phyloP scores from a whole-genome alignment of 2,113 vertebrate genomes.

The Spea bombifrons region DNA sequence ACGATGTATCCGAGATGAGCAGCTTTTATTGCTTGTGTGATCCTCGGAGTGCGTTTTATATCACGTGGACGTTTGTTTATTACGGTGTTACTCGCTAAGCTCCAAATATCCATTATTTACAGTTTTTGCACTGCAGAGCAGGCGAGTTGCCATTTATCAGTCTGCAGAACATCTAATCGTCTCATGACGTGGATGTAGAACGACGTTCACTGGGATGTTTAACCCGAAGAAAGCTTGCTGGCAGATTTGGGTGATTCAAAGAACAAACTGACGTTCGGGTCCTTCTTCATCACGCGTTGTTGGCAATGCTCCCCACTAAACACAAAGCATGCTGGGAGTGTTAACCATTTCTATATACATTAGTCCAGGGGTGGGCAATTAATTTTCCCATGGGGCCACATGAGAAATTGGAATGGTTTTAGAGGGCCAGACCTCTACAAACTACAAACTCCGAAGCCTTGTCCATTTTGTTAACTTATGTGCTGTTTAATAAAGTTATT shows the following conservation, averaged over 20 bases:
- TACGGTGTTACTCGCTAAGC: slow-evolving; percentile 8
- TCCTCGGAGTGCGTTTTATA: slow-evolving; percentile 21
- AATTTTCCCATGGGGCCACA: too few relatives aligned
- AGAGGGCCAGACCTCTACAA: too few relatives aligned
- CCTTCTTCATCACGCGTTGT: neutral
- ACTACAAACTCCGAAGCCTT: too few relatives aligned
- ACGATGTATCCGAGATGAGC: slow-evolving; percentile 9
- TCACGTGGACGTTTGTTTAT: slow-evolving; percentile 19
- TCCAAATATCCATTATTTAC: neutral
- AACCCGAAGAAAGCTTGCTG: neutral
- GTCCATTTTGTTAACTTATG: too few relatives aligned
- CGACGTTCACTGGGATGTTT: neutral
- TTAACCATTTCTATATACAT: too few relatives aligned
- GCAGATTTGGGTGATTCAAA: neutral
- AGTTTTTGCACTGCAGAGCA: neutral
- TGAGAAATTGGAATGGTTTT: too few relatives aligned
- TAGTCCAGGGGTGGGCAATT: too few relatives aligned
- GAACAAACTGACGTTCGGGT: neutral
- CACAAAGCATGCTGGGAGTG: neutral
- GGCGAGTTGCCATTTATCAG: neutral
- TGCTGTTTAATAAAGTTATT: too few relatives aligned
- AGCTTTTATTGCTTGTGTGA: slow-evolving; percentile 1
- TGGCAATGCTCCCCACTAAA: neutral
- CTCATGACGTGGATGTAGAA: neutral
- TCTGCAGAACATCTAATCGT: neutral